Percentiles rank a stretch among this genome's conserved stretches.
phyloP scores from a whole-genome alignment of 35 echinoderm and acorn worm genomes.

The Heliocidaris tuberculata region DNA sequence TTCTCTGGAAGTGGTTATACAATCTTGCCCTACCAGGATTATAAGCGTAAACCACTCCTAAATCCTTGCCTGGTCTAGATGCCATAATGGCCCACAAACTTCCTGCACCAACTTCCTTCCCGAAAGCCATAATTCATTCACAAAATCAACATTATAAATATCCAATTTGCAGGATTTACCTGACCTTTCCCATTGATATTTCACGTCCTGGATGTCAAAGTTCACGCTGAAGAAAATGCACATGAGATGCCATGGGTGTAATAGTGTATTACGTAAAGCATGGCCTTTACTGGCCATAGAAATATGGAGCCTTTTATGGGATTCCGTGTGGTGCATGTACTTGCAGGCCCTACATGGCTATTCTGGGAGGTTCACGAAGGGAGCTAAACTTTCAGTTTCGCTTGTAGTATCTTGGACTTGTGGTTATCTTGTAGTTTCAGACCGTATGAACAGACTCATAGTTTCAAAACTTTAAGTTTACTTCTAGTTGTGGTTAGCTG shows the following conservation, averaged over 20 bases:
- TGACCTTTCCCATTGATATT: neutral
- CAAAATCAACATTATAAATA: neutral
- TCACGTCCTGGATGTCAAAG: neutral
- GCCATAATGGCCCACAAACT: neutral
- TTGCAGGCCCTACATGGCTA: too few species aligned
- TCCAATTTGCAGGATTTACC: neutral
- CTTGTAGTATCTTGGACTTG: too few species aligned
- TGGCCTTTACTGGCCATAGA: too few species aligned
- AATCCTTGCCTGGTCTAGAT: neutral
- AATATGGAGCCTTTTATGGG: too few species aligned
- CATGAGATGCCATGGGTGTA: neutral
- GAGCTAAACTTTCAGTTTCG: too few species aligned
- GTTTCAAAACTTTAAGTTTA: too few species aligned
- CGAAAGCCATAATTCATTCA: slow-evolving; percentile 17
- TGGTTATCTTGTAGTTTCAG: too few species aligned
- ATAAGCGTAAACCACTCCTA: neutral
- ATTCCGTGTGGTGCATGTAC: too few species aligned
- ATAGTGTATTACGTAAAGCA: neutral
- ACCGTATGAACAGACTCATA: too few species aligned
- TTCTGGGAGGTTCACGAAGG: too few species aligned
- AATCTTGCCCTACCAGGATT: neutral
- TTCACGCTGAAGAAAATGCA: neutral
- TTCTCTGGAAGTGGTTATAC: neutral
- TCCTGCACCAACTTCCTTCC: neutral
- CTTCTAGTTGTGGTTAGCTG: too few species aligned